phyloP scores from a whole-genome alignment of 1,140 invertebrate genomes.

The Pseudoatta argentina region DNA sequence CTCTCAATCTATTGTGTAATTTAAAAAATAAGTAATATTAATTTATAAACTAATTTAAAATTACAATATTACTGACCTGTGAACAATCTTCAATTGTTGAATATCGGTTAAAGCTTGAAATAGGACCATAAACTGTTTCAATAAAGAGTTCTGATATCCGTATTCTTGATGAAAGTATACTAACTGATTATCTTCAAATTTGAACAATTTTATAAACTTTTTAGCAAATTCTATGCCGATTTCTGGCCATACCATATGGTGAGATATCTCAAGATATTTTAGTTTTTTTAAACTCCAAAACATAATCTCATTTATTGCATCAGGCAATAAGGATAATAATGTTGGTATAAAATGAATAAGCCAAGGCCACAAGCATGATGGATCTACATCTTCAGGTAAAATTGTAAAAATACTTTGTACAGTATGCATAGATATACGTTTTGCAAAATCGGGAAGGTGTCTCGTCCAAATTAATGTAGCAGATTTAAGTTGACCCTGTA shows the following conservation, averaged over 20 bases:
- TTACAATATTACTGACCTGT: slow-evolving; percentile 75
- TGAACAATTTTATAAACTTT: slow-evolving; percentile 76
- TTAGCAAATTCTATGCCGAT: slow-evolving; percentile 79
- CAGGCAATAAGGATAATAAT: slow-evolving; percentile 75
- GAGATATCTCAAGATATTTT: slow-evolving; percentile 77
- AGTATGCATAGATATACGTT: slow-evolving; percentile 64
- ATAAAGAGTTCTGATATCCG: slow-evolving; percentile 62
- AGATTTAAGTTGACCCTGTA: slow-evolving; percentile 79
- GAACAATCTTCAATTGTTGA: slow-evolving; percentile 74
- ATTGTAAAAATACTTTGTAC: slow-evolving; percentile 73
- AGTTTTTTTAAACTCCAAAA: slow-evolving; percentile 78
- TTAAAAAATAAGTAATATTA: slow-evolving; percentile 15
- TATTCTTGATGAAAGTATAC: slow-evolving; percentile 71
- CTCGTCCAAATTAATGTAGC: slow-evolving; percentile 82
- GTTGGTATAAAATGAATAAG: slow-evolving; percentile 81
- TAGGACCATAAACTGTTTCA: slow-evolving; percentile 72
- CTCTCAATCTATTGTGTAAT: slow-evolving; percentile 71
- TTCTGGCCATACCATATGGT: slow-evolving; percentile 77
- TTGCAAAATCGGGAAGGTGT: slow-evolving; percentile 72
- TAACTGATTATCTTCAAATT: slow-evolving; percentile 68
- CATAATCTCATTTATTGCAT: slow-evolving; percentile 75
- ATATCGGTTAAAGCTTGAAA: slow-evolving; percentile 79
- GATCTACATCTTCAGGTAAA: slow-evolving; percentile 72
- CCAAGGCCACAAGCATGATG: slow-evolving; percentile 77
- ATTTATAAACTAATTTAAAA: slow-evolving; percentile 30